A percentile compares a stretch with the other conserved stretches of the same genome.
These are phyloP conservation scores for Girardia tigrina DNA, from an alignment of 2,888 invertebrate genomes.

Conservation along the genomic window DNA sequence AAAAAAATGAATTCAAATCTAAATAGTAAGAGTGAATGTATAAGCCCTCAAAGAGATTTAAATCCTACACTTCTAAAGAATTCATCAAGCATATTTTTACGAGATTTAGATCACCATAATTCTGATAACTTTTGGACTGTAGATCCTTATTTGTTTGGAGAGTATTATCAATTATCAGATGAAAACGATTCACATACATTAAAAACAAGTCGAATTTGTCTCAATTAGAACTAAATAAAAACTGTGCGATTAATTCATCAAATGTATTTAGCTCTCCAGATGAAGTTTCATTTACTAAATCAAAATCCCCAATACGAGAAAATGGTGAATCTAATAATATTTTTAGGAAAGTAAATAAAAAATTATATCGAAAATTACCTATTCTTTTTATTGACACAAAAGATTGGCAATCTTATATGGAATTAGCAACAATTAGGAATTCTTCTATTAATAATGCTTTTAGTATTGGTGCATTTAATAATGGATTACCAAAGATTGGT, in stretches of 20 bases:
- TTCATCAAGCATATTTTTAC: too few relatives aligned
- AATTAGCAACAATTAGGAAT: slow-evolving; percentile 3
- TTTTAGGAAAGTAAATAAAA: neutral
- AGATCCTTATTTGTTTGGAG: too few relatives aligned
- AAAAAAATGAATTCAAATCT: too few relatives aligned
- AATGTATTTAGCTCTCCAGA: neutral
- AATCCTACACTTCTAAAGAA: too few relatives aligned
- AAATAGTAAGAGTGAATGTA: too few relatives aligned
- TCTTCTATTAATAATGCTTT: neutral
- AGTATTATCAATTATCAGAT: too few relatives aligned
- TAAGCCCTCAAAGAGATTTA: too few relatives aligned
- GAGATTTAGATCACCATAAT: too few relatives aligned
- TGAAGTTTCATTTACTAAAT: neutral
- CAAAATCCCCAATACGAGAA: neutral
- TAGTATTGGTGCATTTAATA: neutral
- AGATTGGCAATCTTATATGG: slow-evolving; percentile 19
- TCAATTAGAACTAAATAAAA: too few relatives aligned
- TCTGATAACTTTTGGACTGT: too few relatives aligned
- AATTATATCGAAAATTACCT: slow-evolving; percentile 8
- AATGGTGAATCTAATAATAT: neutral
- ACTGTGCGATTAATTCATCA: neutral
- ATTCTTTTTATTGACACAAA: neutral
- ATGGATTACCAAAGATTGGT: neutral
- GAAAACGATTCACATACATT: too few relatives aligned
- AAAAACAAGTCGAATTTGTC: too few relatives aligned